These are phyloP conservation scores for Clivina fossor DNA, from an alignment of 2,888 invertebrate species.

Conservation along the genomic window DNA sequence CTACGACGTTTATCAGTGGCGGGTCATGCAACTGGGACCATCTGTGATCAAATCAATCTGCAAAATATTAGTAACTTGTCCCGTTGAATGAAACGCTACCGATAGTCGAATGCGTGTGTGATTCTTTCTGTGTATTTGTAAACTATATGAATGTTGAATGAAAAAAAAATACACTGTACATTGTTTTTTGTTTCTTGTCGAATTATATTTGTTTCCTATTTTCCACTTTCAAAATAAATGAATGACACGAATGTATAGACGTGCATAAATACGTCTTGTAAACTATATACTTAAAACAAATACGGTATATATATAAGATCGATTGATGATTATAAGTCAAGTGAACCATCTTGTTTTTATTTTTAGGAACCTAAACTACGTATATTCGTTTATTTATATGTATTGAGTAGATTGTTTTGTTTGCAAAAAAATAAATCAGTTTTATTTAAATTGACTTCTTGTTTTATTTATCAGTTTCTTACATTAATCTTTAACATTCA, in stretches of 20 bases:
- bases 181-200: constrained; percentile 17
- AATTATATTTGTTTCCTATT: constrained; percentile 18
- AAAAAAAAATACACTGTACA: constrained; percentile 13
- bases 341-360: constrained; percentile 30
- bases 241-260: constrained; percentile 52
- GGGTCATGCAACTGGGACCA: constrained; percentile 5
- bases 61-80: neutral
- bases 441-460: constrained; percentile 21
- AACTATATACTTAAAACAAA: too few species aligned
- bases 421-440: constrained; percentile 32
- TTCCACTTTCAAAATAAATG: too few species aligned
- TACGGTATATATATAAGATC: too few species aligned
- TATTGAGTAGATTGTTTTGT: constrained; percentile 34
- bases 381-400: constrained; percentile 35
- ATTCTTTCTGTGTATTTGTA: constrained; percentile 28
- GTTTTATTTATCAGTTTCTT: too few species aligned
- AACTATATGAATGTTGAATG: constrained; percentile 29
- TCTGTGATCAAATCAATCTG: constrained; percentile 11
- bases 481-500: too few species aligned
- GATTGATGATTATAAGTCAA: constrained; percentile 26
- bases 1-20: constrained; percentile 1
- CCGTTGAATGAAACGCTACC: neutral
- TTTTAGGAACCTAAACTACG: constrained; percentile 26
- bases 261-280: constrained; percentile 35
- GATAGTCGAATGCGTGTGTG: neutral